A percentile compares a stretch with the other conserved stretches of the same genome.
phyloP scores from a whole-genome alignment of 2,888 invertebrate genomes.

The Cheilosia vernalis region DNA sequence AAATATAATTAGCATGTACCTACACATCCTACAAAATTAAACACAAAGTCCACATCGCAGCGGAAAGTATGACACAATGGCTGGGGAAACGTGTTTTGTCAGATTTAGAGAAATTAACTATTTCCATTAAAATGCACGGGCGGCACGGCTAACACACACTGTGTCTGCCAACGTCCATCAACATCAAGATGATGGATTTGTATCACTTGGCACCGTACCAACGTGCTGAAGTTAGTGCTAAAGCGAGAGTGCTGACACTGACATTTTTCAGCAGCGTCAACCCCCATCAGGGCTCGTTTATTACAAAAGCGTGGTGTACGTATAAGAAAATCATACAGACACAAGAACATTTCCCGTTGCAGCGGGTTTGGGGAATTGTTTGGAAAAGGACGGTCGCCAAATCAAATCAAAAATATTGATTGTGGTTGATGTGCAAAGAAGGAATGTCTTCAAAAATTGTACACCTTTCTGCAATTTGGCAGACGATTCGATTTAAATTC shows the following conservation, averaged over 20 bases:
- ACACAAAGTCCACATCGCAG: not conserved
- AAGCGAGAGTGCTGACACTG: constrained; percentile 9
- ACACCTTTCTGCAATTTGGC: too few relatives aligned
- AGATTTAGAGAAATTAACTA: constrained; percentile 9
- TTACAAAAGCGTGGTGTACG: not conserved
- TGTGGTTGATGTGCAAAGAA: too few relatives aligned
- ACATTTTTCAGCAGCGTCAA: constrained; percentile 29
- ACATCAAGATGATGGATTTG: constrained; percentile 43
- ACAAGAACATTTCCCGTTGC: too few relatives aligned
- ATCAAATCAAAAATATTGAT: too few relatives aligned
- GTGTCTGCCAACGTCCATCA: constrained; percentile 10
- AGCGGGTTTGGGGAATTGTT: too few relatives aligned
- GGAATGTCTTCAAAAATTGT: too few relatives aligned
- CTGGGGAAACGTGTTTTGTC: constrained; percentile 5
- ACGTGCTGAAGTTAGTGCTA: not conserved
- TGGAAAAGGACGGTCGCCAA: too few relatives aligned
- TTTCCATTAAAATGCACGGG: constrained; percentile 18
- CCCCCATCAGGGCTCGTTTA: constrained; percentile 15
- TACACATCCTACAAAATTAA: not conserved
- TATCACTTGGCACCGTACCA: constrained; percentile 11
- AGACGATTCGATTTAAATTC: too few relatives aligned
- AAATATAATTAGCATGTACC: constrained; percentile 20
- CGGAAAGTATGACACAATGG: constrained; percentile 1
- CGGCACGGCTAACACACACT: not conserved
- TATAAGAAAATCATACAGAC: not conserved